Percentiles rank a stretch among this genome's conserved stretches.
Evolutionary conservation across 2,888 invertebrate genomes (phyloP).

Genomic region (Dryobotodes eremita): DNA sequence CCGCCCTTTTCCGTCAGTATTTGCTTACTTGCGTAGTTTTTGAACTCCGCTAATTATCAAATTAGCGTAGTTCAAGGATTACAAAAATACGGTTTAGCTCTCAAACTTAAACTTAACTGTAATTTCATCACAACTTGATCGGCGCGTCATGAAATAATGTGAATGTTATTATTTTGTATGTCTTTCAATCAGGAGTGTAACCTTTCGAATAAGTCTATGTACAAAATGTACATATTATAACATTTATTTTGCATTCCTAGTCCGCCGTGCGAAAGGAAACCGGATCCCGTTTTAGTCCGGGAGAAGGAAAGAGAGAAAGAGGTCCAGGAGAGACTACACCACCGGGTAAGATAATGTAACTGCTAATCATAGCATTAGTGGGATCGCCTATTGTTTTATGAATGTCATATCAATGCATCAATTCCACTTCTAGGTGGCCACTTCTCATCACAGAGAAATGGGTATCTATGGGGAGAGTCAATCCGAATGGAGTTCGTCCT

Average conservation of each 20-base stretch:
- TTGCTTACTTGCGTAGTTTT: no score
- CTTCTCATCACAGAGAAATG: constrained; percentile 86
- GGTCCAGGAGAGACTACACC: constrained; percentile 83
- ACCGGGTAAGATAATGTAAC: constrained; percentile 77
- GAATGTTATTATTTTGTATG: background rate
- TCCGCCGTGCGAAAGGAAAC: constrained; percentile 79
- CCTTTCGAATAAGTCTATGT: background rate
- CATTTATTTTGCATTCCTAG: constrained; percentile 67
- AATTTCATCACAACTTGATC: background rate
- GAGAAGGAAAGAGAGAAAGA: constrained; percentile 85
- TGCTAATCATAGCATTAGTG: background rate
- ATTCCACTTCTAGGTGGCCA: constrained; percentile 76
- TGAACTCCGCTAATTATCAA: no score
- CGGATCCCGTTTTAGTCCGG: constrained; percentile 75
- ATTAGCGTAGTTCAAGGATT: background rate
- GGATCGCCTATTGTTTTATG: background rate
- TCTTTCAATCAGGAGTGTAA: background rate
- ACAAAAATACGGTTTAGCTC: background rate
- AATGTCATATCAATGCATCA: background rate
- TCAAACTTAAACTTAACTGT: background rate
- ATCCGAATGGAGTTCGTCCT: constrained; percentile 94
- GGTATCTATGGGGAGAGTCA: constrained; percentile 92
- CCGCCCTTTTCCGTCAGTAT: no score
- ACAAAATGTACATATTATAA: background rate
- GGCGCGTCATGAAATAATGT: background rate